Evolutionary conservation across 2,888 invertebrate species (phyloP).

Genomic region (Andricus quercusramuli): DNA sequence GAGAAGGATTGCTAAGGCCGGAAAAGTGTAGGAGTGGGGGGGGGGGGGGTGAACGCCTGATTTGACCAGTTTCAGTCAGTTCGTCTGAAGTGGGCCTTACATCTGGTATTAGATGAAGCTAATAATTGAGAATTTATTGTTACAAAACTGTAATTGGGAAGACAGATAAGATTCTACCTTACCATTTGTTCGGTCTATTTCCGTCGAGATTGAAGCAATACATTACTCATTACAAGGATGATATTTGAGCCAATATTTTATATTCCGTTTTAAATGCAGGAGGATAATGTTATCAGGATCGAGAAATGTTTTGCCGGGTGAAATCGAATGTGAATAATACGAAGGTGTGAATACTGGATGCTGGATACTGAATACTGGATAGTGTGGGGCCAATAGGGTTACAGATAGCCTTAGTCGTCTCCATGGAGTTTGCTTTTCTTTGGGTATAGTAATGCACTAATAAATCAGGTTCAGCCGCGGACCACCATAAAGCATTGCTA

Average conservation of each 20-base stretch:
- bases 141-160: too few species aligned
- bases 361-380: constrained; percentile 9
- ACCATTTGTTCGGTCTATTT: too few species aligned
- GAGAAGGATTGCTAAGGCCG: too few species aligned
- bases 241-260: background rate
- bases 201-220: background rate
- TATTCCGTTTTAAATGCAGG: background rate
- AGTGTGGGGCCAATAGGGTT: constrained; percentile 64
- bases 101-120: too few species aligned
- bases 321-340: constrained; percentile 11
- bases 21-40: too few species aligned
- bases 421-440: constrained; percentile 61
- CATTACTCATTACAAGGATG: background rate
- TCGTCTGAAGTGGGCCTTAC: too few species aligned
- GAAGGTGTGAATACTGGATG: constrained; percentile 6
- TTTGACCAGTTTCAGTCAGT: too few species aligned
- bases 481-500: constrained; percentile 79
- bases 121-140: too few species aligned
- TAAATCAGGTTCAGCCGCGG: constrained; percentile 78
- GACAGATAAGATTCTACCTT: too few species aligned
- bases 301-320: background rate
- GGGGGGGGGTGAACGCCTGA: too few species aligned
- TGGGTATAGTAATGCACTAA: constrained; percentile 77
- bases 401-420: constrained; percentile 61
- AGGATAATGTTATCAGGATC: constrained; percentile 18